phyloP scores from a whole-genome alignment of 2,797 vertebrate genomes.

The Eulemur mongoz region DNA sequence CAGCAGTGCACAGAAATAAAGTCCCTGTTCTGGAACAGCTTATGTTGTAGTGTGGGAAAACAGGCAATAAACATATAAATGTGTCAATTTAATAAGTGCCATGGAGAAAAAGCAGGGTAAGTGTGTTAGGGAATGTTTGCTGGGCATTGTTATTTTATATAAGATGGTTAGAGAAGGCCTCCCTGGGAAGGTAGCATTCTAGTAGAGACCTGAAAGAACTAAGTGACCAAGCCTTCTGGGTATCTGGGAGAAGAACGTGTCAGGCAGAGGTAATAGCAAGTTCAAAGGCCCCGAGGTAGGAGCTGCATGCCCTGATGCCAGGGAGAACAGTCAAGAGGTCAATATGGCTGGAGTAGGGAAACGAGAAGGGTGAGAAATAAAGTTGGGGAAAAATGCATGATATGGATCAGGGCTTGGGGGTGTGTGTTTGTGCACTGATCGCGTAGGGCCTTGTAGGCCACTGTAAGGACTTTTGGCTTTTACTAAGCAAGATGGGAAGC shows the following conservation, averaged over 20 bases:
- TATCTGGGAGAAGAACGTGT: constrained; percentile 13
- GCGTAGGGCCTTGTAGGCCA: background rate
- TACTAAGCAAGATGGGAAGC: background rate
- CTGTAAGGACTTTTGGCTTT: background rate
- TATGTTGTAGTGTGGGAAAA: background rate
- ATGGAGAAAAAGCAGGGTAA: background rate
- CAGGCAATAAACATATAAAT: background rate
- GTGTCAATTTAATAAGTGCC: background rate
- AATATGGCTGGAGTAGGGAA: background rate
- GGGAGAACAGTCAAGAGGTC: background rate
- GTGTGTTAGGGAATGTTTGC: background rate
- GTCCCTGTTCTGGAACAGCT: background rate
- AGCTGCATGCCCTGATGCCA: background rate
- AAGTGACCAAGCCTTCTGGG: background rate
- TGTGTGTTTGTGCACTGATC: background rate
- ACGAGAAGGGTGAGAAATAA: constrained; percentile 6
- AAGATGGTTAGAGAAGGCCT: constrained; percentile 9
- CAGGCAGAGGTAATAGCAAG: background rate
- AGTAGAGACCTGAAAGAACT: constrained; percentile 17
- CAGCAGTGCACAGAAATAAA: background rate
- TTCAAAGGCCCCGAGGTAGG: background rate
- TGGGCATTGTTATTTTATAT: background rate
- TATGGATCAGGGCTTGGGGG: background rate
- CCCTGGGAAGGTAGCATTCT: constrained; percentile 17
- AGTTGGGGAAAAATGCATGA: background rate